Evolutionary conservation across 1,140 invertebrate genomes (phyloP).

Genomic region (Chrysomallon squamiferum): DNA sequence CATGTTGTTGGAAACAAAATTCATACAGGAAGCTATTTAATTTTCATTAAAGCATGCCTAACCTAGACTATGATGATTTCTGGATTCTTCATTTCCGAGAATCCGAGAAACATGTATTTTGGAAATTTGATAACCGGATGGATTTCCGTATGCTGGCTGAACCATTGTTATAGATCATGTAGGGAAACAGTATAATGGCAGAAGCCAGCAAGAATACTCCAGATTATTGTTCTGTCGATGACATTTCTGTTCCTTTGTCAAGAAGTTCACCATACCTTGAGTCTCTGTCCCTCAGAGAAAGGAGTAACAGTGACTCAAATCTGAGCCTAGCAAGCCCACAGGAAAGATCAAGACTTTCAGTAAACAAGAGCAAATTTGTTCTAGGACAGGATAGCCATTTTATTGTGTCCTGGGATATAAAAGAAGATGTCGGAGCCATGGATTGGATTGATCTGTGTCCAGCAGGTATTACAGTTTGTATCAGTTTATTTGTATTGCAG

Average conservation of each 20-base stretch:
- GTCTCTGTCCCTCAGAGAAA: slow-evolving; percentile 30
- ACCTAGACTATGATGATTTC: no score
- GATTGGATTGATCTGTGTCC: slow-evolving; percentile 64
- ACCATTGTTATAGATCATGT: slow-evolving; percentile 1
- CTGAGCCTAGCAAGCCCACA: slow-evolving; percentile 34
- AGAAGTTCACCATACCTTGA: slow-evolving; percentile 19
- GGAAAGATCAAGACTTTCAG: slow-evolving; percentile 38
- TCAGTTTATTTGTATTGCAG: no score
- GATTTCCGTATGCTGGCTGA: no score
- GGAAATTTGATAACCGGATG: no score
- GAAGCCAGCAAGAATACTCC: slow-evolving; percentile 22
- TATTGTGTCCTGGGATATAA: slow-evolving; percentile 61
- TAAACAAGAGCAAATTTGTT: slow-evolving; percentile 25
- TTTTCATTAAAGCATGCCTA: no score
- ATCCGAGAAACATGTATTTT: no score
- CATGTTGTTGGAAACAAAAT: no score
- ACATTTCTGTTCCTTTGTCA: slow-evolving; percentile 43
- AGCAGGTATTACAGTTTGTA: slow-evolving; percentile 45
- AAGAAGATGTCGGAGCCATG: slow-evolving; percentile 54
- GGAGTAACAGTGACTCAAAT: slow-evolving; percentile 51
- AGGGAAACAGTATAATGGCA: slow-evolving; percentile 21
- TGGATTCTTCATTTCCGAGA: no score
- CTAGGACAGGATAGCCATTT: slow-evolving; percentile 36
- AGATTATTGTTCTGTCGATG: slow-evolving; percentile 41
- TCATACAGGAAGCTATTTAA: no score